These are phyloP conservation scores for Agrilus biguttatus DNA, from an alignment of 2,888 invertebrate genomes.

Conservation along the genomic window DNA sequence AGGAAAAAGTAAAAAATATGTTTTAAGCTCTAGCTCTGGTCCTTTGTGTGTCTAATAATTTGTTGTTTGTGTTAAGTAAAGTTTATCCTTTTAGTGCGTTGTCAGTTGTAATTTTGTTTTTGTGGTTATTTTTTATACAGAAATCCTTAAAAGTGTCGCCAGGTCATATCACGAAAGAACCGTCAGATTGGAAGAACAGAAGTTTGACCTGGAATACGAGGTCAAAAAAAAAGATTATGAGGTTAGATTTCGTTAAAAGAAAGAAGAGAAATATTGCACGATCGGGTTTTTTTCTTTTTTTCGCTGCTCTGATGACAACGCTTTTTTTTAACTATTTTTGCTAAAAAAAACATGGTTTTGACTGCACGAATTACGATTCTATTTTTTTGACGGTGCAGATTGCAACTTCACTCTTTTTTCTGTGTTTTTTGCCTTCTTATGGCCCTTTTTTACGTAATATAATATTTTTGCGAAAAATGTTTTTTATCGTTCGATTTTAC, in stretches of 20 bases:
- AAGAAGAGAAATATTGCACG: conserved; percentile 12
- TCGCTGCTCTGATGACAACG: conserved; percentile 13
- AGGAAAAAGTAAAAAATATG: too few relatives aligned
- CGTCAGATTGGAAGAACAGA: conserved; percentile 77
- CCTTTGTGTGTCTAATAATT: too few relatives aligned
- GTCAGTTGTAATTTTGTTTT: neutral
- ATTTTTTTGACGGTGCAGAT: too few relatives aligned
- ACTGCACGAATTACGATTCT: too few relatives aligned
- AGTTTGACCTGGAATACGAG: conserved; percentile 97
- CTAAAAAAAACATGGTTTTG: too few relatives aligned
- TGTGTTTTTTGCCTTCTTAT: too few relatives aligned
- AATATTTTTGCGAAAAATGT: too few relatives aligned
- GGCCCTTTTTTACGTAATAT: too few relatives aligned
- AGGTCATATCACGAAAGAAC: conserved; percentile 84
- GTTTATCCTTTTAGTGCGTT: neutral
- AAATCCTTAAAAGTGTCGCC: conserved; percentile 58
- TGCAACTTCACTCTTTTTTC: too few relatives aligned
- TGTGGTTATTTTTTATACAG: conserved; percentile 30
- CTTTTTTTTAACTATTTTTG: neutral
- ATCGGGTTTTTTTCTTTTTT: conserved; percentile 1
- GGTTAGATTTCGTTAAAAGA: conserved; percentile 48
- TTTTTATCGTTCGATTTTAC: too few relatives aligned
- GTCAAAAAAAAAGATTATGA: conserved; percentile 97
- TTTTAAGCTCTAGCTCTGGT: too few relatives aligned
- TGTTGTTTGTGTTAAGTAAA: too few relatives aligned